phyloP scores from a whole-genome alignment of 1,140 invertebrate species.

The Trachelipus rathkii region DNA sequence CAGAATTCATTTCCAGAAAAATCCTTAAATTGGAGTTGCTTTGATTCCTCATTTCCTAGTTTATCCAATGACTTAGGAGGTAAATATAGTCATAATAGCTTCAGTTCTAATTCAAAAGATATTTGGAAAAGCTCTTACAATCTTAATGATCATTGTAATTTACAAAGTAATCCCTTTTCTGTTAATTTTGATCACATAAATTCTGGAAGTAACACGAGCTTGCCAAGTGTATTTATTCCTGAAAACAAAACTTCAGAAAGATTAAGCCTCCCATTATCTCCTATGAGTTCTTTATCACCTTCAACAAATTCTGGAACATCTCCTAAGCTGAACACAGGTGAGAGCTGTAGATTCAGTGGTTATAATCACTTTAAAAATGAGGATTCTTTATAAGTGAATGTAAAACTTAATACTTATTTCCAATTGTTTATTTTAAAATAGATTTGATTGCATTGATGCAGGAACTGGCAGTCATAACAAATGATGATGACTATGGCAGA shows the following conservation, averaged over 20 bases:
- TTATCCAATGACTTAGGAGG: no score
- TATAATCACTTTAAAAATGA: no score
- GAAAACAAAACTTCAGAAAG: not conserved
- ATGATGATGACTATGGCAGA: not conserved
- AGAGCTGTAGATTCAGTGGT: not conserved
- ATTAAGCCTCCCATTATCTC: not conserved
- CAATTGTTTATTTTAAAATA: not conserved
- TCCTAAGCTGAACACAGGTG: not conserved
- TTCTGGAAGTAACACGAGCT: not conserved
- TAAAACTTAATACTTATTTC: not conserved
- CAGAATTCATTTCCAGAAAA: not conserved
- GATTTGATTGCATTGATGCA: constrained; percentile 16
- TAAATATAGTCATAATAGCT: no score
- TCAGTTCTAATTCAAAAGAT: no score
- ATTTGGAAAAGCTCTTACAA: no score
- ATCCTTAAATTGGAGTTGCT: not conserved
- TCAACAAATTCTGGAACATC: not conserved
- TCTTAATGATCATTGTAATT: no score
- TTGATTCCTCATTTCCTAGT: not conserved
- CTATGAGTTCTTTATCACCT: not conserved
- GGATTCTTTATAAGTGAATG: no score
- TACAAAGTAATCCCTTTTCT: not conserved
- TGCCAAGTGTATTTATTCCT: not conserved
- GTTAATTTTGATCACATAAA: not conserved
- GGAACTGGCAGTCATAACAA: not conserved